phyloP scores from a whole-genome alignment of 1,140 invertebrate genomes.

The Thereuonema tuberculata region DNA sequence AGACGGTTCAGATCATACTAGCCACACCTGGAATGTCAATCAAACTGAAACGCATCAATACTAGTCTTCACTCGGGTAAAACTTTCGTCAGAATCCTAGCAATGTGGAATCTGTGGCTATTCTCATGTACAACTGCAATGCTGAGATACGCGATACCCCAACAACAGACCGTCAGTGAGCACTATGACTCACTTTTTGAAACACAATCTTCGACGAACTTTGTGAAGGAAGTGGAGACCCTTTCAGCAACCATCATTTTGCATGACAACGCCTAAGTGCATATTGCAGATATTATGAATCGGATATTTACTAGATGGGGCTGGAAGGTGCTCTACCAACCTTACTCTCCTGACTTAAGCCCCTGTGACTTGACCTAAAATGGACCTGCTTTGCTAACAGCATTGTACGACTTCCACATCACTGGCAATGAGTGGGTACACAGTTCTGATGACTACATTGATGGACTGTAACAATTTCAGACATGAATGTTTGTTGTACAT shows the following conservation, averaged over 20 bases:
- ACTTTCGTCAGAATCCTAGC: constrained; percentile 2
- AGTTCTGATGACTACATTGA: no score
- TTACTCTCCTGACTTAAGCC: background rate
- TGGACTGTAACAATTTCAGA: no score
- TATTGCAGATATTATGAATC: background rate
- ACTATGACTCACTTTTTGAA: constrained; percentile 5
- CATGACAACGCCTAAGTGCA: background rate
- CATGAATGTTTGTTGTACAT: no score
- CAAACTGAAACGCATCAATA: no score
- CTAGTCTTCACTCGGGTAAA: background rate
- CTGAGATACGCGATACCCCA: background rate
- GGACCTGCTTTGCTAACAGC: no score
- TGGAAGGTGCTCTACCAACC: background rate
- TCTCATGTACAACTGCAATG: constrained; percentile 3
- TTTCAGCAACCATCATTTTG: background rate
- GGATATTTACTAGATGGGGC: background rate
- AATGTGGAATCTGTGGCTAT: constrained; percentile 5
- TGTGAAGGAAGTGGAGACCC: constrained; percentile 2
- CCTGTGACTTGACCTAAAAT: background rate
- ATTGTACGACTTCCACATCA: no score
- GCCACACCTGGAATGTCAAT: background rate
- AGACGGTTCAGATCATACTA: constrained; percentile 1
- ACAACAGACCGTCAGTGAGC: background rate
- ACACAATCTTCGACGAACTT: background rate
- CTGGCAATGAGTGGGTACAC: no score